Percentiles rank a stretch among this genome's conserved stretches.
phyloP scores from a whole-genome alignment of 2,888 invertebrate genomes.

The Bugulina stolonifera region DNA sequence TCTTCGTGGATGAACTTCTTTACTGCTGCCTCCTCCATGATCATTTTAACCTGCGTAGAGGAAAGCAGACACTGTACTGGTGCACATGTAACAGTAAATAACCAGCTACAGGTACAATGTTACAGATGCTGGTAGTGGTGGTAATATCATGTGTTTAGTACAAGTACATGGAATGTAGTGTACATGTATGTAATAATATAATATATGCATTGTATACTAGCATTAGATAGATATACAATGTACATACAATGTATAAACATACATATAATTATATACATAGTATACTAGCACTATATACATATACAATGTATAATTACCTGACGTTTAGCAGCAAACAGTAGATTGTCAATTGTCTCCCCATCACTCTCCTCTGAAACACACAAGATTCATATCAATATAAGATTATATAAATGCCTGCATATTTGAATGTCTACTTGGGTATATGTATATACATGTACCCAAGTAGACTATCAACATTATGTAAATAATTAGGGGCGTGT shows the following conservation, averaged over 20 bases:
- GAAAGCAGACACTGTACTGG: no score
- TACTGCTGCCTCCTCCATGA: constrained; percentile 93
- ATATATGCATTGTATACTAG: neutral
- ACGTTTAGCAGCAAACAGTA: neutral
- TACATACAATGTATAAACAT: no score
- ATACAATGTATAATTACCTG: neutral
- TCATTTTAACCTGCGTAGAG: constrained; percentile 74
- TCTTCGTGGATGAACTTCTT: constrained; percentile 87
- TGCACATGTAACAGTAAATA: no score
- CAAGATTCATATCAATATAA: neutral
- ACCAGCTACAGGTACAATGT: no score
- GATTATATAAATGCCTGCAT: neutral
- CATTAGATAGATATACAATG: neutral
- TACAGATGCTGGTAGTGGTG: no score
- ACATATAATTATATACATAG: neutral
- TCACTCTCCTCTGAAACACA: neutral
- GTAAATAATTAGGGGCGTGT: no score
- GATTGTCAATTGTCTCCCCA: constrained; percentile 16
- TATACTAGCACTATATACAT: neutral
- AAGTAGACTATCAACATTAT: no score
- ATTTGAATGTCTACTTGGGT: no score
- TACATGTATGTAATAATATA: no score
- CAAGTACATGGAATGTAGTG: no score
- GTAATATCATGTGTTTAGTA: neutral
- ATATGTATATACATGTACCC: no score